Base-by-base conservation (phyloP, 2,797 vertebrate genomes). In the Martes flavigula region DNA sequence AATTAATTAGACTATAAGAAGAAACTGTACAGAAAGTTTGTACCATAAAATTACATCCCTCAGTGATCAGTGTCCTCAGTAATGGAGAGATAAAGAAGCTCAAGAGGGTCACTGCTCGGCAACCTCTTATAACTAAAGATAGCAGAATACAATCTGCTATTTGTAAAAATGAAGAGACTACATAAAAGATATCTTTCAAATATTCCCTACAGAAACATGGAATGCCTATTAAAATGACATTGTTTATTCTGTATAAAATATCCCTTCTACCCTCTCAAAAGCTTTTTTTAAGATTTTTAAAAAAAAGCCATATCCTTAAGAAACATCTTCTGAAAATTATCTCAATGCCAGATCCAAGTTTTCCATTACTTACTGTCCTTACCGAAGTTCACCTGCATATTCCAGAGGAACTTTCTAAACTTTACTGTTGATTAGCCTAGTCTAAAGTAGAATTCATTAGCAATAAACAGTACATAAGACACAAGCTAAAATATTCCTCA, bases 161-260 rank as follows among this genome's bases (percentile, higher is more conserved):
- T 38, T 56, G 25, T 21, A 25, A 87, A n/a, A 5, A 13, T 1
- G 32, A 77, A 51, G 38, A 58, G 13, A 58, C 2, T 32, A 21
- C 43, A 46, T 27, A 32, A 68, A 48, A 92, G 89, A 62, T 17
- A 73, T 2, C n/a, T 32, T 60, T 66, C 35, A 48, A 51, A 58
- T 46, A 35, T 7, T 72, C 15, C 70, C 91, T 38, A 56, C n/a
- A 40, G 86, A 32, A 73, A 38, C 38, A 81, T 25, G 2, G 20
- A 89, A 75, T 18, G 20, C 8, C 48, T 62, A 66, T 25, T 13
- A 86, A 54, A 90, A 87, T 23, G 48, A 3, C 32, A 32, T 11
- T 38, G 4, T 70, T 96, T 64, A 97, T 68, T 95, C 60, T 73
- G 30, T 82, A 66, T 27, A 35, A 96, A 90, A 91, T 4, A 92